Percentiles rank a stretch among this genome's conserved stretches.
These are phyloP conservation scores for Zoanthus sociatus DNA, from an alignment of 92 coral and sea anemone genomes.

Conservation along the genomic window DNA sequence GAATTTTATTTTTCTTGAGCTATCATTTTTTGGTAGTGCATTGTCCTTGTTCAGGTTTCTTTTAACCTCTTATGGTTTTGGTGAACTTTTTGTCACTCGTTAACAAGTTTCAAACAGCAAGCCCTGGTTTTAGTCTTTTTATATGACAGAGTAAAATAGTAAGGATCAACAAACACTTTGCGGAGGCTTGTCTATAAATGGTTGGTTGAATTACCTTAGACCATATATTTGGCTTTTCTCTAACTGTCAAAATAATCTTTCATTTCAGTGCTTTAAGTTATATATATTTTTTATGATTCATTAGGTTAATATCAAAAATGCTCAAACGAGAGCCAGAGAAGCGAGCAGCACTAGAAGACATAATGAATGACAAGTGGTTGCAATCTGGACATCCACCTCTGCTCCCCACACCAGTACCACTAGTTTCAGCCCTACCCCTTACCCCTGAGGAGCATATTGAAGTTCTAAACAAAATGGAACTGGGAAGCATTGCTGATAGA, in stretches of 20 bases:
- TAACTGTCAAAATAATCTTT: no score
- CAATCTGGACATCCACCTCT: constrained; percentile 85
- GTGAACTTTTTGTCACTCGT: no score
- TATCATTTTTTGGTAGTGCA: no score
- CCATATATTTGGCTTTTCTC: no score
- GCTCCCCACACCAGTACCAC: constrained; percentile 82
- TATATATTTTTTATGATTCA: not conserved
- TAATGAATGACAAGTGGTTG: constrained; percentile 92
- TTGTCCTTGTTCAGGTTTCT: no score
- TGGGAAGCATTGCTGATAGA: constrained; percentile 87
- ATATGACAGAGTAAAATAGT: not conserved
- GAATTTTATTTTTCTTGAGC: no score
- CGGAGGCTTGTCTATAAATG: no score
- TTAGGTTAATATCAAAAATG: constrained; percentile 89
- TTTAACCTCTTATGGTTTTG: no score
- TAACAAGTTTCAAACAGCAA: no score
- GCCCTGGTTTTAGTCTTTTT: no score
- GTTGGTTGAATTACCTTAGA: not conserved
- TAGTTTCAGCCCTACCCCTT: constrained; percentile 89
- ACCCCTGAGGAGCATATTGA: constrained; percentile 85
- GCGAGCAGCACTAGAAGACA: constrained; percentile 81
- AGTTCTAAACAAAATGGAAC: constrained; percentile 82
- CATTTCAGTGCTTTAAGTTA: no score
- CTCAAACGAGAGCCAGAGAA: constrained; percentile 87
- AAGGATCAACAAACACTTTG: not conserved